Evolutionary conservation across 2,113 vertebrate species (phyloP), one percentile per base, ranked within the genome.

Genomic region (Orientallactaga bullata): DNA sequence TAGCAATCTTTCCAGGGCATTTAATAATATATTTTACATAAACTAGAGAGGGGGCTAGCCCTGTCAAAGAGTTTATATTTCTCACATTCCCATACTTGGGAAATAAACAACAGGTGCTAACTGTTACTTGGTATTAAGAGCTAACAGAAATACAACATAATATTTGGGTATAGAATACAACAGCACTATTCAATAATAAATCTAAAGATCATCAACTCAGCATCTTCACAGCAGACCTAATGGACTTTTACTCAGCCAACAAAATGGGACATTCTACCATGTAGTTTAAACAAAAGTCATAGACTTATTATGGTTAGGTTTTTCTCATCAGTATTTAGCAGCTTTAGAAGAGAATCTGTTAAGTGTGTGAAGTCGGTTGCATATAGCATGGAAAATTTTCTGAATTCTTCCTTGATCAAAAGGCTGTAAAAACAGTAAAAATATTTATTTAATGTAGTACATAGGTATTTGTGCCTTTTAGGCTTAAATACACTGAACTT

Each of bases 341-440:
- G 97, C 96, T 97, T 98, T 98, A 98, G 97, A 91, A 94, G 97
- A 96, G 74, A 98, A 94, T 97, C 98, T 98, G 97, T 98, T 98
- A 98, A 98, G 95, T 97, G 97, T 93, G 95, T 94, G 96, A 97
- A 98, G 96, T 96, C 97, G 98, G 94, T 91, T 98, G 93, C 97
- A 97, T 88, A 98, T 94, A 73, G 95, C 97, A 98, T 97, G 96
- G 95, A 98, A 98, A 97, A 98, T 96, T 97, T 98, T 98, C 95
- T 97, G 96, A 97, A 98, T 97, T 97, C 97, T 98, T 97, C 96
- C 94, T 98, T 98, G 98, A 97, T 96, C 93, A 98, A 98, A 98
- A 96, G 97, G 97, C 98, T 98, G 97, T 93, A 98, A 98, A 96
- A 98, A 95, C 97, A 97, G 98, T 98, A 74, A 92, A 97, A 94